phyloP scores from a whole-genome alignment of 2,797 vertebrate species.

The Scarus forsteni region DNA sequence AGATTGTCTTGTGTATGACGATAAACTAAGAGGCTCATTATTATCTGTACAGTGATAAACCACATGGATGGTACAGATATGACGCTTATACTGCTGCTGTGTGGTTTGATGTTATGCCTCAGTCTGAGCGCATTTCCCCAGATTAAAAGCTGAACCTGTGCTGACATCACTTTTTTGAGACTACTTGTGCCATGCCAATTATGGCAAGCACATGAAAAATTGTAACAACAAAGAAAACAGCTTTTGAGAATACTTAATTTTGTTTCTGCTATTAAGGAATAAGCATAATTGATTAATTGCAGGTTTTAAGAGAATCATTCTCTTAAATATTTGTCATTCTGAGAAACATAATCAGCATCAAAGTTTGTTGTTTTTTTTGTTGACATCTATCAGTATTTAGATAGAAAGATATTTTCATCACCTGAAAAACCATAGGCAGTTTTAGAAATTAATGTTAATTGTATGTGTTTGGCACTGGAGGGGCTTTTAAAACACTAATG shows the following conservation, averaged over 20 bases:
- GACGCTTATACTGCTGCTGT: constrained; percentile 46
- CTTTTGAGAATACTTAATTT: not conserved
- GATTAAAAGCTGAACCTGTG: constrained; percentile 46
- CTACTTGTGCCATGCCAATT: not conserved
- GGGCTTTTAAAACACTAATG: no score
- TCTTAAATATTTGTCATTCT: no score
- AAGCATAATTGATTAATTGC: not conserved
- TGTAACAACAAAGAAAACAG: not conserved
- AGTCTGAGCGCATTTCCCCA: constrained; percentile 26
- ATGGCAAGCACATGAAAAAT: constrained; percentile 1
- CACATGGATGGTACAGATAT: constrained; percentile 71
- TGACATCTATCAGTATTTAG: no score
- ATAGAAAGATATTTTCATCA: no score
- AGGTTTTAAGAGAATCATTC: no score
- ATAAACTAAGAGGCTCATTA: constrained; percentile 77
- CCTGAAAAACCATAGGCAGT: no score
- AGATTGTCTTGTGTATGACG: constrained; percentile 66
- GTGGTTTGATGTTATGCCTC: constrained; percentile 37
- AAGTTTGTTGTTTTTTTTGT: no score
- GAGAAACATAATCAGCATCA: no score
- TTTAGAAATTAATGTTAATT: no score
- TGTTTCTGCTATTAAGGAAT: not conserved
- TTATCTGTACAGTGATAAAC: constrained; percentile 74
- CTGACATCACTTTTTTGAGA: constrained; percentile 26
- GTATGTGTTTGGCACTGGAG: no score